phyloP scores from a whole-genome alignment of 92 coral and sea anemone genomes.

The Chrysogorgia sp. region DNA sequence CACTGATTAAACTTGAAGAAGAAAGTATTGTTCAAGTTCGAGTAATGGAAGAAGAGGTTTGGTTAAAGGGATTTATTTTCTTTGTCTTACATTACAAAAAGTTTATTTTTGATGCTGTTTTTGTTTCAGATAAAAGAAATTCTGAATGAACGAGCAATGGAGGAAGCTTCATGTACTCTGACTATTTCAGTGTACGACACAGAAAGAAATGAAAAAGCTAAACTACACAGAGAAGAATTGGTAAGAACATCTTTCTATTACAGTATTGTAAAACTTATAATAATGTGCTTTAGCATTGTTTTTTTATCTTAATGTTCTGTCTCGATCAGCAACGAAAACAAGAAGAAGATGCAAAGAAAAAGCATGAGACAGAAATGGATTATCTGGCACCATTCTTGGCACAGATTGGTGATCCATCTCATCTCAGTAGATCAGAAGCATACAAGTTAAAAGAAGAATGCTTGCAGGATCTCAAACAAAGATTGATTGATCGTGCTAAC shows the following conservation, averaged over 20 bases:
- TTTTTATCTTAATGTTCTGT: not conserved
- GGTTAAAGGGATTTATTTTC: not conserved
- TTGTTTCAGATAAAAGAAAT: conserved; percentile 80
- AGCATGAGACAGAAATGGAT: conserved; percentile 93
- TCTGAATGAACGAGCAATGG: conserved; percentile 88
- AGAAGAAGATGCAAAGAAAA: conserved; percentile 97
- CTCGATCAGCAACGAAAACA: conserved; percentile 79
- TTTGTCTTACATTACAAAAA: not conserved
- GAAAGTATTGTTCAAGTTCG: conserved; percentile 83
- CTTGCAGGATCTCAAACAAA: conserved; percentile 93
- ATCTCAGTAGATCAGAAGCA: conserved; percentile 80
- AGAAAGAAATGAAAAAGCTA: conserved; percentile 96
- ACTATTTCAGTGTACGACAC: conserved; percentile 96
- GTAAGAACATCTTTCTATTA: conserved; percentile 41
- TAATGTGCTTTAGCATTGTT: not conserved
- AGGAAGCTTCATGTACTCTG: conserved; percentile 86
- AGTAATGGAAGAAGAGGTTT: conserved; percentile 95
- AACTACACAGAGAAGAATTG: conserved; percentile 88
- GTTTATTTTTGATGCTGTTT: not conserved
- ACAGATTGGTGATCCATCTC: conserved; percentile 96
- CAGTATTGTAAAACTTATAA: not conserved
- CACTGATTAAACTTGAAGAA: conserved; percentile 90
- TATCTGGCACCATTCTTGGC: conserved; percentile 98
- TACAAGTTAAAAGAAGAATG: conserved; percentile 97
- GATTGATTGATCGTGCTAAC: conserved; percentile 95